These are phyloP conservation scores for Drosophila lowei DNA, from an alignment of 1,140 invertebrate genomes.

Conservation along the genomic window DNA sequence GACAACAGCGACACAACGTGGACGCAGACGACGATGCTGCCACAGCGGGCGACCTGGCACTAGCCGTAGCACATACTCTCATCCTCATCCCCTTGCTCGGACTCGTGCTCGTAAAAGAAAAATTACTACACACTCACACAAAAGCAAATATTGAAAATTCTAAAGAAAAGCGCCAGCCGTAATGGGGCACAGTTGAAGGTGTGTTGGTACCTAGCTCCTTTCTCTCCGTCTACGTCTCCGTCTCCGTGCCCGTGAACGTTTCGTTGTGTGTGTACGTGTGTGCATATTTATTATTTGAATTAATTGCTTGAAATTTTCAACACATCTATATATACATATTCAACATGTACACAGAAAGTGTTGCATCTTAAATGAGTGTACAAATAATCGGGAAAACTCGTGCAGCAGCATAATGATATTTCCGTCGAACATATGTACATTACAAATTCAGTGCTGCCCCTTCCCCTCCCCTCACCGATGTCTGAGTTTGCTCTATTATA, in stretches of 20 bases:
- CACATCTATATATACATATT: slow-evolving; percentile 37
- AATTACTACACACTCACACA: slow-evolving; percentile 25
- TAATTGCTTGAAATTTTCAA: slow-evolving; percentile 67
- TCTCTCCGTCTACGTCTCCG: neutral
- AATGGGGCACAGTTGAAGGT: slow-evolving; percentile 73
- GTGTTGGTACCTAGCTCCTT: slow-evolving; percentile 50
- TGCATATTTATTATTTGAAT: slow-evolving; percentile 79
- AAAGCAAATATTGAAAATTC: slow-evolving; percentile 58
- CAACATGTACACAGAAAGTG: slow-evolving; percentile 15
- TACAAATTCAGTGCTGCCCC: too few species aligned
- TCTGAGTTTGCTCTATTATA: slow-evolving; percentile 32
- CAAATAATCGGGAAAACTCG: slow-evolving; percentile 25
- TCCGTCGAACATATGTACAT: slow-evolving; percentile 16
- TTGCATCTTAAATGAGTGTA: slow-evolving; percentile 44
- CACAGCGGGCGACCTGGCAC: slow-evolving; percentile 55
- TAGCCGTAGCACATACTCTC: slow-evolving; percentile 3
- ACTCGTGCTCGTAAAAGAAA: slow-evolving; percentile 14
- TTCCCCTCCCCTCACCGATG: slow-evolving; percentile 24
- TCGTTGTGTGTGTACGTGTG: slow-evolving; percentile 19
- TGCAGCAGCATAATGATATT: slow-evolving; percentile 27
- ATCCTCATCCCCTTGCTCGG: too few species aligned
- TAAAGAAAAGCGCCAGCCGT: slow-evolving; percentile 56
- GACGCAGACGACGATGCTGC: slow-evolving; percentile 55
- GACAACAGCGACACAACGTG: slow-evolving; percentile 53
- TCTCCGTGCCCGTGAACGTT: neutral